phyloP scores from a whole-genome alignment of 2,888 invertebrate genomes.

The Drosophila neotestacea region DNA sequence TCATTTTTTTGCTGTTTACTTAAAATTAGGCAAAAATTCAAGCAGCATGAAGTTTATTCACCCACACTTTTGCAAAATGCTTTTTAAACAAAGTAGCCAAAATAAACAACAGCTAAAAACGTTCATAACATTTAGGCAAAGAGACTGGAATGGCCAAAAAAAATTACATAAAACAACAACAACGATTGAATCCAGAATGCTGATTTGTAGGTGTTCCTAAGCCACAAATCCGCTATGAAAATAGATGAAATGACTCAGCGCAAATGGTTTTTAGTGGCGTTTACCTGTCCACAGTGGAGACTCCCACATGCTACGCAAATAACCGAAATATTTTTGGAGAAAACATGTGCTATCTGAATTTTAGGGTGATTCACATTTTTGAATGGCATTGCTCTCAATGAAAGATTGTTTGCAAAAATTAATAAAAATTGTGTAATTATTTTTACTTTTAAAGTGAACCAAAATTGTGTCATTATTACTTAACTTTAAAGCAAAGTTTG shows the following conservation, averaged over 20 bases:
- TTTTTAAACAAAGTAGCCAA: constrained; percentile 41
- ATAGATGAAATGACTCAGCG: constrained; percentile 69
- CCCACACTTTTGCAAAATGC: constrained; percentile 64
- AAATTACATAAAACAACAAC: constrained; percentile 8
- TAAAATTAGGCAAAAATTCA: constrained; percentile 39
- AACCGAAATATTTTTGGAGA: constrained; percentile 48
- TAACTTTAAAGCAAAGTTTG: not conserved
- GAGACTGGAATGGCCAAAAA: constrained; percentile 34
- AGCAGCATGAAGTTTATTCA: constrained; percentile 71
- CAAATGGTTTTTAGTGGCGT: constrained; percentile 42
- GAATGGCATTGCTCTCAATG: constrained; percentile 24
- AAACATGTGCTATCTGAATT: constrained; percentile 42
- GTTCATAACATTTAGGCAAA: constrained; percentile 55
- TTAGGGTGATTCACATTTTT: constrained; percentile 42
- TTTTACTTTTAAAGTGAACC: not conserved
- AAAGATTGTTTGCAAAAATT: constrained; percentile 18
- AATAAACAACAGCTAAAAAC: constrained; percentile 40
- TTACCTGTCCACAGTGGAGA: constrained; percentile 47
- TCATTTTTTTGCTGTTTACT: constrained; percentile 27
- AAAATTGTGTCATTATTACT: not conserved
- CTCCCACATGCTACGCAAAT: constrained; percentile 53
- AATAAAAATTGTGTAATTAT: constrained; percentile 8
- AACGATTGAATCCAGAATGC: constrained; percentile 29
- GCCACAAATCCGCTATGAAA: constrained; percentile 69
- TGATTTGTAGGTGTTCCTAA: constrained; percentile 67